Base-by-base conservation (phyloP, 2,888 invertebrate species). In the Holacanthella duospinosa region DNA sequence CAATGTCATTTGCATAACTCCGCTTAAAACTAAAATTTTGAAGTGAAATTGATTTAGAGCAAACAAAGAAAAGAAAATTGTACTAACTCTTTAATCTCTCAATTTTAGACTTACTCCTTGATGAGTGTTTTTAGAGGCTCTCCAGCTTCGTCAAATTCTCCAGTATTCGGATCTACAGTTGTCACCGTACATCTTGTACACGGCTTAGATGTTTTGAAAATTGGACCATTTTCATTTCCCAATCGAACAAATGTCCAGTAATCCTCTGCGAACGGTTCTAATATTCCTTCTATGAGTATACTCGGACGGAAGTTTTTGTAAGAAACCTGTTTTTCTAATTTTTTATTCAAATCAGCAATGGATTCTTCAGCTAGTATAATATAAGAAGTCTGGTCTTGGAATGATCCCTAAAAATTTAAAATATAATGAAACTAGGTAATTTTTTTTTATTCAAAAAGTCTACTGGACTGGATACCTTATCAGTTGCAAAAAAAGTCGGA, bases 351-450 rank as follows among this genome's bases (percentile, higher is more conserved):
- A n/a, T 59, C 60, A 9, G 29, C 64, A 12, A 71, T 1, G 2
- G 70, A 68, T 43, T 71, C 71, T 29, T 69, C 64, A 6, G 70
- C 64, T 60, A 66, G 61, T 9, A 71, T n/a, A 66, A 70, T 65
- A 55, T 68, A 70, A 1, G 71, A 64, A 3, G 71, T 71, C 58
- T 71, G 68, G 44, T 71, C 71, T 43, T 70, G 70, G 55, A 71
- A 74, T 19, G 69, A 66, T 4, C 67, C 69, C 70, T 71, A 36
- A 29, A 29, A 61, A 27, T 16, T 12, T n/a, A 44, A 25, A 54
- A 53, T 60, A 2, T 58, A 2, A 56, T 12, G 6, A 26, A 36
- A 16, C 12, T 21, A 29, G n/a, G 4, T 24, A 58, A 58, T n/a
- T 24, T 36, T 58, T 16, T 9, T 28, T 4, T 21, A 58, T 19